phyloP scores from a whole-genome alignment of 2,113 vertebrate species.

The Perca flavescens region DNA sequence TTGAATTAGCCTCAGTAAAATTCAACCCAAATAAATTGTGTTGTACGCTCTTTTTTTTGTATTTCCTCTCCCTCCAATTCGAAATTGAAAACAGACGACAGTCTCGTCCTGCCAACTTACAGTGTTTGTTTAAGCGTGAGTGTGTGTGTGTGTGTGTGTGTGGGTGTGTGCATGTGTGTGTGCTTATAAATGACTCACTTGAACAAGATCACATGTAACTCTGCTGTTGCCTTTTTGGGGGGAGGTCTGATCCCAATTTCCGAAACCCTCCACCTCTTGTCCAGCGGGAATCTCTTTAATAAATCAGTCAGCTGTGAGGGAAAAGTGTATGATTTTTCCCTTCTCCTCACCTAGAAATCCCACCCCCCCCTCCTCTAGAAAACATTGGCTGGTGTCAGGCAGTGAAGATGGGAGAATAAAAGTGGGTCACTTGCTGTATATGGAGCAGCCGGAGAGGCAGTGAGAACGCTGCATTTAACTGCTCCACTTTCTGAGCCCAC shows the following conservation, averaged over 20 bases:
- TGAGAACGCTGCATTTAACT: slow-evolving; percentile 82
- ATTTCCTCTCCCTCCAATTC: slow-evolving; percentile 18
- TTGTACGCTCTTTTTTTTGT: slow-evolving; percentile 34
- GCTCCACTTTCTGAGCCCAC: slow-evolving; percentile 81
- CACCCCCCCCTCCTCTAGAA: slow-evolving; percentile 31
- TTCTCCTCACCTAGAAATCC: slow-evolving; percentile 61
- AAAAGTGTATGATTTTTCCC: slow-evolving; percentile 35
- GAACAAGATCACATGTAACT: slow-evolving; percentile 53
- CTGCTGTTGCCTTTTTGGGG: slow-evolving; percentile 37
- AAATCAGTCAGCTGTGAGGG: slow-evolving; percentile 63
- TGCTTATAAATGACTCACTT: slow-evolving; percentile 67
- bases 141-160: not conserved
- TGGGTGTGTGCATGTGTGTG: slow-evolving; percentile 6
- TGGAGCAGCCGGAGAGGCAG: slow-evolving; percentile 77
- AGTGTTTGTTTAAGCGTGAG: slow-evolving; percentile 65
- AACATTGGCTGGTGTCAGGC: slow-evolving; percentile 67
- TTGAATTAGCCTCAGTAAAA: slow-evolving; percentile 60
- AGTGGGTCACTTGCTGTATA: slow-evolving; percentile 79
- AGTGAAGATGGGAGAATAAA: slow-evolving; percentile 54
- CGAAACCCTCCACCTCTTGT: slow-evolving; percentile 31
- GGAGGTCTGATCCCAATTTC: slow-evolving; percentile 51
- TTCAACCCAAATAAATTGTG: slow-evolving; percentile 71
- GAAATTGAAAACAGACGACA: slow-evolving; percentile 78
- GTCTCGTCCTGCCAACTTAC: slow-evolving; percentile 70
- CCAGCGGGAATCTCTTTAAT: slow-evolving; percentile 47